Base-by-base conservation (phyloP, 2,888 invertebrate genomes). In the Drosophila borborema region DNA sequence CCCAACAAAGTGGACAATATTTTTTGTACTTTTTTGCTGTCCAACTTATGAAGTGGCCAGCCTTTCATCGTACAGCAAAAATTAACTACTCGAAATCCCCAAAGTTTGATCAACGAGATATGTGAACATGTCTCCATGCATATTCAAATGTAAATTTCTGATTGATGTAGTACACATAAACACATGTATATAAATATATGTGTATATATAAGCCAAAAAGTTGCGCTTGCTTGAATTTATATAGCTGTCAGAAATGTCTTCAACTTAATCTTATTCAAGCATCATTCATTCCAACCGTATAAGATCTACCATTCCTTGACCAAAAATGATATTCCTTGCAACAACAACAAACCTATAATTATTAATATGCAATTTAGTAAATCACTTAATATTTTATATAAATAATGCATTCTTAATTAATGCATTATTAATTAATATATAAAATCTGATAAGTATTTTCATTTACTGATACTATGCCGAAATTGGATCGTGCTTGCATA, bases 61-160 rank as follows among this genome's bases (percentile, higher is more conserved):
- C 38, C 8, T 36, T n/a, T n/a, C 59, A 38, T 43, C 36, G 53
- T 43, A 34, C 9, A 34, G 28, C 34, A 46, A 28, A 49, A 64
- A 62, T 64, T 60, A 46, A 54, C 49, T 20, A 46, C 45, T 45
- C 43, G 31, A 51, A 76, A 74, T 74, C 65, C 80, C 77, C 77
- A 74, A 74, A 61, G 18, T 23, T 34, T 63, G 53, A 56, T 65
- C 20, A 38, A 45, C 45, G 58, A 40, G 18, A 55, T 51, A 7
- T 40, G 2, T 36, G 20, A 12, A 5, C 36, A 48, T 18, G 31
- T 40, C 18, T 31, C 12, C 7, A 18, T 5, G 41, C 60, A 18
- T 41, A 49, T 14, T 12, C 12, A 40, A 40, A 53, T 34, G 31
- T 20, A 16, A 8, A 36, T 38, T 16, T 54, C 38, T 38, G 16